Evolutionary conservation across 2,888 invertebrate species (phyloP).

Genomic region (Eristalinus sepulchralis): DNA sequence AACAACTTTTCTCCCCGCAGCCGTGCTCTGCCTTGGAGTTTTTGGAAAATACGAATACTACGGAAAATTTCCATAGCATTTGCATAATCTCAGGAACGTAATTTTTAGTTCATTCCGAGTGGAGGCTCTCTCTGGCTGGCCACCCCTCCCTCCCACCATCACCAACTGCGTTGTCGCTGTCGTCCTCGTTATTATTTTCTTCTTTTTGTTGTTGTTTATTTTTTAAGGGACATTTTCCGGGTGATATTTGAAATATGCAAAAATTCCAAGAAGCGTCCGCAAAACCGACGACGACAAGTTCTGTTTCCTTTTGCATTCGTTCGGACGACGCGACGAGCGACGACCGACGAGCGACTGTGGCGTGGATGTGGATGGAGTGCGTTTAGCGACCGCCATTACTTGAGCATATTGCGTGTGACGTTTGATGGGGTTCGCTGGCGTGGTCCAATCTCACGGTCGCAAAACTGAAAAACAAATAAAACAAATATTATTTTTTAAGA

Average conservation of each 20-base stretch:
- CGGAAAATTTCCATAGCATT: constrained; percentile 66
- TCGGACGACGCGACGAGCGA: background rate
- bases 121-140: constrained; percentile 6
- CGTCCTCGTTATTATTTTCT: constrained; percentile 57
- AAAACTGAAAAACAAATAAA: constrained; percentile 64
- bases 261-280: constrained; percentile 31
- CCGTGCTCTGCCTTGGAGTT: constrained; percentile 27
- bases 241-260: constrained; percentile 71
- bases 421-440: constrained; percentile 16
- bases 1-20: constrained; percentile 43
- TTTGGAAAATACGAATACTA: constrained; percentile 65
- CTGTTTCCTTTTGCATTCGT: constrained; percentile 26
- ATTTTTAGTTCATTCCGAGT: constrained; percentile 67
- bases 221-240: constrained; percentile 62
- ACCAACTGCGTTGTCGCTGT: background rate
- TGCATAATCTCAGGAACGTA: constrained; percentile 70
- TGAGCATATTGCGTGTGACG: constrained; percentile 64
- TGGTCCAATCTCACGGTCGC: constrained; percentile 56
- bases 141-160: background rate
- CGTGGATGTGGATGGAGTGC: background rate
- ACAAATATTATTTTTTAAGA: constrained; percentile 71
- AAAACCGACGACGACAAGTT: constrained; percentile 44
- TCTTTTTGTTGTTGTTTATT: constrained; percentile 35
- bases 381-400: background rate
- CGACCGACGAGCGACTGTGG: background rate